These are phyloP conservation scores for Oxystoma pomonae DNA, from an alignment of 2,888 invertebrate genomes.

Conservation along the genomic window DNA sequence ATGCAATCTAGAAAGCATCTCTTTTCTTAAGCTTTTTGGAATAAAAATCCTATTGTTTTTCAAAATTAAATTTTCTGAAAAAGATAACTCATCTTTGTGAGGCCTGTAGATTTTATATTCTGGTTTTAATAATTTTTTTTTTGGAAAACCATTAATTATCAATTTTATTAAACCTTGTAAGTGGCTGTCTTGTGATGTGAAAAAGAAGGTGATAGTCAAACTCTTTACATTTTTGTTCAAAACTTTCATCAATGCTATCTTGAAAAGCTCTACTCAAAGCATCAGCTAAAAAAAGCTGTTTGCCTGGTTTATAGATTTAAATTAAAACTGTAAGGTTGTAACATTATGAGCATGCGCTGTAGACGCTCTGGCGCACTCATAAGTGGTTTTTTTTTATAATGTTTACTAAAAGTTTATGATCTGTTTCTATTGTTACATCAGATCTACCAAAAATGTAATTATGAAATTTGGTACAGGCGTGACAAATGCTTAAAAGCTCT, in stretches of 20 bases:
- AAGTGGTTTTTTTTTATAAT: background rate
- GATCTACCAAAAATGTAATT: background rate
- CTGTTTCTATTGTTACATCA: background rate
- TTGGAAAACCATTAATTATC: background rate
- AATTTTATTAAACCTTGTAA: background rate
- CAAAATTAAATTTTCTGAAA: background rate
- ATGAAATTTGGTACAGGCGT: background rate
- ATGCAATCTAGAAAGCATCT: background rate
- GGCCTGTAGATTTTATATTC: background rate
- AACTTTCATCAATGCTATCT: background rate
- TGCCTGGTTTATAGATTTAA: background rate
- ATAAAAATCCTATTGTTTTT: background rate
- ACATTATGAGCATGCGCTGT: background rate
- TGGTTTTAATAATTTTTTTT: background rate
- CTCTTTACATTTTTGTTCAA: background rate
- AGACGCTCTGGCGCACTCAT: background rate
- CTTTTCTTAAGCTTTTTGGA: background rate
- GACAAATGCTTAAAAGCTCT: background rate
- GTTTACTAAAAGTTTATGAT: background rate
- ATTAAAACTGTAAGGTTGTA: background rate
- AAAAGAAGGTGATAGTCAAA: background rate
- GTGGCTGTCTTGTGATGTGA: background rate
- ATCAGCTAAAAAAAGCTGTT: background rate
- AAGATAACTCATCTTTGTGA: background rate
- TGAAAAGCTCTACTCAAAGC: background rate